Percentiles rank a stretch among this genome's conserved stretches.
Evolutionary conservation across 2,113 vertebrate genomes (phyloP).

Genomic region (Cettia cetti): DNA sequence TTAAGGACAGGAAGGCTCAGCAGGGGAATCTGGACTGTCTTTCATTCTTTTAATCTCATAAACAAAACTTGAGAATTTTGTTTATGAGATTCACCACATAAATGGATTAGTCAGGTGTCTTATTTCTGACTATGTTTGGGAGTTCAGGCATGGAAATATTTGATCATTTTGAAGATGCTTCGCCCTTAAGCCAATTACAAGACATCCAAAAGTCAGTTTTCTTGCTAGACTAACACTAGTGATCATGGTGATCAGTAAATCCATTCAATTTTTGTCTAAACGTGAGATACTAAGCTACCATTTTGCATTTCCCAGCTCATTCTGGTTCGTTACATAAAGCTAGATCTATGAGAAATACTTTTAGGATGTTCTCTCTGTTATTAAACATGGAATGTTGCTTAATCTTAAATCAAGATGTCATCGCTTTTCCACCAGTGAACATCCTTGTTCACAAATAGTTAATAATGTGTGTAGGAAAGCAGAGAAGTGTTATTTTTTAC

Average conservation of each 20-base stretch:
- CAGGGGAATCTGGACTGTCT: fast-evolving
- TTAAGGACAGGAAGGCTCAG: not conserved
- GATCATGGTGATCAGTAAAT: not conserved
- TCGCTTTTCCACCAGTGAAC: not conserved
- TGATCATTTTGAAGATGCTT: not conserved
- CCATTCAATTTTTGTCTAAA: not conserved
- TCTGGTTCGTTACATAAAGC: not conserved
- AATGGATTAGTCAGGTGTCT: not conserved
- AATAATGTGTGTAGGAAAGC: not conserved
- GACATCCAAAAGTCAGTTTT: not conserved
- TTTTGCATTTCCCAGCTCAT: not conserved
- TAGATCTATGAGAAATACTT: not conserved
- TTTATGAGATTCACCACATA: not conserved
- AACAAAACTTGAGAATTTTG: not conserved
- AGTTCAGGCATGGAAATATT: not conserved
- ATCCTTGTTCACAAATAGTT: not conserved
- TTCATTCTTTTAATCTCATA: not conserved
- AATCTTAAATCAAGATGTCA: not conserved
- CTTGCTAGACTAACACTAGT: not conserved
- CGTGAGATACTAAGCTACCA: not conserved
- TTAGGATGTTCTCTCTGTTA: not conserved
- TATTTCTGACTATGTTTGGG: not conserved
- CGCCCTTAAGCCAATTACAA: not conserved
- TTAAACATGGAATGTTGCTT: not conserved
- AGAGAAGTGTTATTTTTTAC: not conserved